Evolutionary conservation across 2,113 vertebrate genomes (phyloP), one percentile per base, ranked within the genome.

Genomic region (Leuciscus idus): DNA sequence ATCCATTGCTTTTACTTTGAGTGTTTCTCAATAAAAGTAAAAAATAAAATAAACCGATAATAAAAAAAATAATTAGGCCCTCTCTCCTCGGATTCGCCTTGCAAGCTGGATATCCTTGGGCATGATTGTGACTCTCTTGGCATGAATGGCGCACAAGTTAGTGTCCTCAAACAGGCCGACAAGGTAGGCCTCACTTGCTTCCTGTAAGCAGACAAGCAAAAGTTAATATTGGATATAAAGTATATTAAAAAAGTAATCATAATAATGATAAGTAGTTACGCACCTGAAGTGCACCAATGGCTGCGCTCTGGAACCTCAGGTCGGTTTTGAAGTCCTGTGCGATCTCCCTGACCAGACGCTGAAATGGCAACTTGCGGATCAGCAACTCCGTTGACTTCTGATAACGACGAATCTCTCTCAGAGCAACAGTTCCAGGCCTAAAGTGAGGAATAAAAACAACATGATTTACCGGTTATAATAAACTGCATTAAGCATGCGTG

Each of bases 71-170:
- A 66, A n/a, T 94, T 96, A 96, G 89, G 96, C 96, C 62, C 96
- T 92, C 84, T 96, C 95, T 10, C 96, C 96, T 89, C 95, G 86
- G 85, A 96, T 96, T 93, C 96, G 95, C 90, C 96, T 92, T 61
- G 96, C 96, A 91, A 96, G 93, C 89, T 96, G 96, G 84, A 96
- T 96, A 88, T 96, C 95, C 92, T 96, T 96, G 89, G 95, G 95
- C 95, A 96, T 96, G 91, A 96, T 96, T 2, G 95, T 96, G 1
- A 96, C 95, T 90, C 95, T 94, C 91, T 96, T 96, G 74, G 95
- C 95, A 0, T 96, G 95, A 68, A 96, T 96, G 61, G 95, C 95
- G 2, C 95, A 96, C 91, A 96, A 89, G 89, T 96, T 96, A 61
- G 95, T 95, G 91, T 96, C 95, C 87, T 96, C 95, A 88, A 96